Evolutionary conservation across 2,113 vertebrate species (phyloP), one percentile per base, ranked within the genome.

Genomic region (Plecotus auritus): DNA sequence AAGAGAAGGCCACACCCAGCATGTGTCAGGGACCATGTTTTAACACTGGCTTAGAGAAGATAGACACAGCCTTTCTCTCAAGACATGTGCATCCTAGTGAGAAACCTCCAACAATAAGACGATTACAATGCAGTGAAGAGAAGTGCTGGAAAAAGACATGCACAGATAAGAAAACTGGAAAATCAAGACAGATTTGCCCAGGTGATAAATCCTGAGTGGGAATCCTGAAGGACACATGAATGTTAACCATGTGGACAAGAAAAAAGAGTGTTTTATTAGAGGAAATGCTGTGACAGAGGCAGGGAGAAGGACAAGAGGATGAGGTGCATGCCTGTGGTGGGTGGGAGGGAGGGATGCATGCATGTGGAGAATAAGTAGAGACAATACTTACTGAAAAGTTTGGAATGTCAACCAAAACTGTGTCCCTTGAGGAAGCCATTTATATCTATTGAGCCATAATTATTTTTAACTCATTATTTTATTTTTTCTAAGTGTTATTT

Each of bases 61-160:
- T 74, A 90, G 47, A 61, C 10, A 20, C 17, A 23, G 4, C 13
- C n/a, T 85, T 90, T 61, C 16, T 91, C 12, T 30, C 1, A 9
- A 45, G 59, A 85, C 4, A 22, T 0, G 0, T 9, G 67, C 3
- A 42, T 47, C 30, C 17, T 69, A 51, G 54, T 1, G 1, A 76
- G 30, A 1, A 1, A 77, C 30, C 8, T 13, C 69, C 28, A 72
- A 20, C 9, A 45, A 26, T 23, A 56, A 11, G 26, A 61, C 51
- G 16, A 37, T 40, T 35, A 49, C 0, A 14, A 35, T 0, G 30
- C 5, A 18, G 23, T 23, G 6, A 72, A 66, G 14, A 85, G 13
- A 70, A 78, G 28, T 45, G 26, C 3, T 16, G 0, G 0, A 5
- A 54, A 35, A 28, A 1, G 26, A 69, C 8, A 22, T 0, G 0